These are phyloP conservation scores for Xanthostigma xanthostigma DNA, from an alignment of 2,888 invertebrate genomes.

Conservation along the genomic window DNA sequence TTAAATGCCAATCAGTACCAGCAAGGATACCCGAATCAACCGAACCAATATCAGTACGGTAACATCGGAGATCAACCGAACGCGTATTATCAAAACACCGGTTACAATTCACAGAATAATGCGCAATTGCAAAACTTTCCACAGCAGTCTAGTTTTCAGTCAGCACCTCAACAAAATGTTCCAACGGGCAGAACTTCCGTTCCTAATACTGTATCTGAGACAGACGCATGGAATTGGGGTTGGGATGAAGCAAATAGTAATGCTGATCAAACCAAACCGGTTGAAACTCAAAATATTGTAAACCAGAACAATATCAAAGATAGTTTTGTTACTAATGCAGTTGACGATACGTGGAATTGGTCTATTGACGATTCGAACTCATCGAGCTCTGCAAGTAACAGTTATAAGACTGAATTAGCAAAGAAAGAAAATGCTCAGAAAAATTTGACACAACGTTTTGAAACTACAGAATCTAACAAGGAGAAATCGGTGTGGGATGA, in stretches of 20 bases:
- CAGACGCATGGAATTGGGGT: constrained; percentile 39
- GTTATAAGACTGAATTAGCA: constrained; percentile 6
- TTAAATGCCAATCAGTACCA: constrained; percentile 31
- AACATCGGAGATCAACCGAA: not conserved
- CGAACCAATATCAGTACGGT: constrained; percentile 8
- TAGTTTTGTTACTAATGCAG: constrained; percentile 32
- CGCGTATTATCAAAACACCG: not conserved
- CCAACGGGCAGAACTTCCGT: constrained; percentile 28
- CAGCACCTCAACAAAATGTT: constrained; percentile 19
- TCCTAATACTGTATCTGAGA: constrained; percentile 13
- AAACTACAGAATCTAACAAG: not conserved
- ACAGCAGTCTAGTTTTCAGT: constrained; percentile 5
- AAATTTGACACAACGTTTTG: constrained; percentile 5
- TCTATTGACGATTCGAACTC: constrained; percentile 32
- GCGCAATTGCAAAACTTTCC: not conserved
- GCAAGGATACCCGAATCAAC: constrained; percentile 4
- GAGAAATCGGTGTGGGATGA: not conserved
- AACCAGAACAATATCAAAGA: constrained; percentile 39
- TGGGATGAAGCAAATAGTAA: constrained; percentile 37
- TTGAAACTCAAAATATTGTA: constrained; percentile 19
- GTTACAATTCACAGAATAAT: not conserved
- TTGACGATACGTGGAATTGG: constrained; percentile 46
- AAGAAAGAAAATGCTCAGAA: constrained; percentile 12
- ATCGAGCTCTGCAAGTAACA: constrained; percentile 11
- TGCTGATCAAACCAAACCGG: constrained; percentile 18